Conservation (phyloP, 1,140 invertebrate species). For the Drosophila athabasca region DNA sequence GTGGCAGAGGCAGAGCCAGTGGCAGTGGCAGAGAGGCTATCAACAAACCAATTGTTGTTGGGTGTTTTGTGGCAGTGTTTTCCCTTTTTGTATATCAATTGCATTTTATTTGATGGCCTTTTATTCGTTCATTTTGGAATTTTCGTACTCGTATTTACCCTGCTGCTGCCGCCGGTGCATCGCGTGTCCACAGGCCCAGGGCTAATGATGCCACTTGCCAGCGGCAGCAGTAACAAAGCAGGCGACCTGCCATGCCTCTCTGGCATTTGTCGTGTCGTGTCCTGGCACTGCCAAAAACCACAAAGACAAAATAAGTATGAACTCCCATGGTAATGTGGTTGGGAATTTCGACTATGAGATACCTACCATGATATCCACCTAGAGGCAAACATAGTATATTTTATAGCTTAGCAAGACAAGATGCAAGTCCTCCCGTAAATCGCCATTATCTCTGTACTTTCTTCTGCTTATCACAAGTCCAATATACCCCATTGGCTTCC, state of each 20-base stretch:
- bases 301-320: slow-evolving; percentile 26
- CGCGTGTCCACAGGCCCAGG: slow-evolving; percentile 48
- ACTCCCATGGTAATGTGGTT: too few relatives aligned
- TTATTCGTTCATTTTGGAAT: slow-evolving; percentile 56
- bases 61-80: slow-evolving; percentile 22
- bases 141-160: slow-evolving; percentile 36
- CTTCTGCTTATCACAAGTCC: neutral
- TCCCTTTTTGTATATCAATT: slow-evolving; percentile 79
- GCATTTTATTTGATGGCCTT: slow-evolving; percentile 63
- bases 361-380: too few relatives aligned
- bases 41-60: slow-evolving; percentile 22
- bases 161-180: slow-evolving; percentile 11
- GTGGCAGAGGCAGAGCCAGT: slow-evolving; percentile 12
- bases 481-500: neutral
- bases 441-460: too few relatives aligned
- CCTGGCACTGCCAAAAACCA: slow-evolving; percentile 74
- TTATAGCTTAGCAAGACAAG: too few relatives aligned
- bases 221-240: slow-evolving; percentile 32
- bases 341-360: too few relatives aligned
- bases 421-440: too few relatives aligned
- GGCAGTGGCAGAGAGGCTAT: slow-evolving; percentile 32
- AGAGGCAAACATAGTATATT: too few relatives aligned
- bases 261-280: slow-evolving; percentile 62
- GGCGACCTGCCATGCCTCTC: slow-evolving; percentile 53
- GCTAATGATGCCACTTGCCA: slow-evolving; percentile 63